These are phyloP conservation scores for Cardiocondyla obscurior DNA, from an alignment of 1,140 invertebrate species.

Conservation along the genomic window DNA sequence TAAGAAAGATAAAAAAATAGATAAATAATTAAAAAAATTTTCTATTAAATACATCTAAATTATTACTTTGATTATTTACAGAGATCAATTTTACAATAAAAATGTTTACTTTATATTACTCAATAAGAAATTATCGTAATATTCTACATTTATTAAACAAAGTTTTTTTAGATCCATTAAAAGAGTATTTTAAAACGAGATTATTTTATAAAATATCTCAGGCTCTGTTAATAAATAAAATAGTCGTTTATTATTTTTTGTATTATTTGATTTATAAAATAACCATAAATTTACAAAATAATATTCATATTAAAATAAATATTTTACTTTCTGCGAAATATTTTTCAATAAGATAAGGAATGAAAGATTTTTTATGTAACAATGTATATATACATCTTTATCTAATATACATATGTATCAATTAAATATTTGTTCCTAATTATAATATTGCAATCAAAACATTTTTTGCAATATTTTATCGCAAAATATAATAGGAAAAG, in stretches of 20 bases:
- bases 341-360: not conserved
- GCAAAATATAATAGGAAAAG: not conserved
- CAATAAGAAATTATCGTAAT: not conserved
- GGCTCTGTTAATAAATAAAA: conserved; percentile 42
- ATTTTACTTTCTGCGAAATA: not conserved
- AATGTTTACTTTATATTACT: not conserved
- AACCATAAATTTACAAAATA: not conserved
- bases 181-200: conserved; percentile 34
- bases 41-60: no score
- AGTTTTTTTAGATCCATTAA: conserved; percentile 24
- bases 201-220: conserved; percentile 23
- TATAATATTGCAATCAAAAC: not conserved
- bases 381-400: conserved; percentile 10
- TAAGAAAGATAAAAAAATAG: not conserved
- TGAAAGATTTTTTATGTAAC: not conserved
- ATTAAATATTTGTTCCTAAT: conserved; percentile 7
- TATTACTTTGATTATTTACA: not conserved
- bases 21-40: not conserved
- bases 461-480: not conserved
- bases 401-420: not conserved
- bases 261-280: conserved; percentile 5
- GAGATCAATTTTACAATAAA: conserved; percentile 19
- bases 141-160: conserved; percentile 13
- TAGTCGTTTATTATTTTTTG: conserved; percentile 20
- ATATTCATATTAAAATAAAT: conserved; percentile 3